Evolutionary conservation across 2,113 vertebrate genomes (phyloP).

Genomic region (Vimba vimba): DNA sequence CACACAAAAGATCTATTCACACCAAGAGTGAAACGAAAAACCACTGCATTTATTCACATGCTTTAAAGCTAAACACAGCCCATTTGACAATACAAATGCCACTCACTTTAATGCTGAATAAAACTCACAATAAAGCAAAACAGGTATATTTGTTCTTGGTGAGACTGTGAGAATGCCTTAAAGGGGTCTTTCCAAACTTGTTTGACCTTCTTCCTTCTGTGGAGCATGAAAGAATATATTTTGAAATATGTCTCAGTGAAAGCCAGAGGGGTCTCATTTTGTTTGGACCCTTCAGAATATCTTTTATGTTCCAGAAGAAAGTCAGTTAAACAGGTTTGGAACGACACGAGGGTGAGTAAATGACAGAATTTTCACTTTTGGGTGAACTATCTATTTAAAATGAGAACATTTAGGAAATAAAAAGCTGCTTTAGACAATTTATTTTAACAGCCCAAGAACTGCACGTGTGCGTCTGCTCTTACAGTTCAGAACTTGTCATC

Average conservation of each 20-base stretch:
- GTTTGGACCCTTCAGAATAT: background rate
- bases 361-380: background rate
- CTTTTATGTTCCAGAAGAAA: background rate
- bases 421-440: background rate
- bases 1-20: background rate
- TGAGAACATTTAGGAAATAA: background rate
- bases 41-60: background rate
- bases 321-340: background rate
- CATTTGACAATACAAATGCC: background rate
- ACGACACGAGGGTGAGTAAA: background rate
- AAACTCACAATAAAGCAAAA: background rate
- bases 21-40: background rate
- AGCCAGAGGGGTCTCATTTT: background rate
- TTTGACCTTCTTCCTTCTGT: background rate
- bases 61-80: background rate
- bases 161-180: background rate
- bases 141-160: background rate
- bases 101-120: background rate
- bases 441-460: background rate
- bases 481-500: background rate
- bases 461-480: background rate
- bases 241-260: background rate
- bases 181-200: background rate
- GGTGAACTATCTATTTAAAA: background rate
- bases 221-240: background rate